These are phyloP conservation scores for Diadophis punctatus DNA, from an alignment of 2,113 vertebrate genomes.

Conservation along the genomic window DNA sequence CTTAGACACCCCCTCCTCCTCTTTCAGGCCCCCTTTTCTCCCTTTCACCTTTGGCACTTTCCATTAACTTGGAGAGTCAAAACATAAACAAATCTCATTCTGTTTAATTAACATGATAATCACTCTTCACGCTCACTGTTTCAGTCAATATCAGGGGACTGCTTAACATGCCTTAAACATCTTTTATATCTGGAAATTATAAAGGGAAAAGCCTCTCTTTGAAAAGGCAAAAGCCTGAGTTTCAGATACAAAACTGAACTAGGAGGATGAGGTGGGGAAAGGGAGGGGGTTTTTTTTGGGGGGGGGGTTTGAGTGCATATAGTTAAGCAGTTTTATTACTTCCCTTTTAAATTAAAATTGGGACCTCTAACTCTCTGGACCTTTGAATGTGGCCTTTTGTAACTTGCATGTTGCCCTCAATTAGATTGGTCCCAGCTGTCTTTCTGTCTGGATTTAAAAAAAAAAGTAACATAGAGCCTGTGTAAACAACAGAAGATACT, in stretches of 20 bases:
- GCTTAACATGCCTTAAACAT: not conserved
- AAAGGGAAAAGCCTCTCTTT: not conserved
- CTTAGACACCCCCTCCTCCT: not conserved
- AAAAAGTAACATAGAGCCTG: not conserved
- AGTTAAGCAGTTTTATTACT: not conserved
- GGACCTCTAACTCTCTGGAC: not conserved
- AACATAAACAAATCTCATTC: slow-evolving; percentile 15
- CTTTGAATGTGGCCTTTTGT: not conserved
- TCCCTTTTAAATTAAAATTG: slow-evolving; percentile 9
- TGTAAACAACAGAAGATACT: not conserved
- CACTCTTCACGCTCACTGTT: not conserved
- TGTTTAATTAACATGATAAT: not conserved
- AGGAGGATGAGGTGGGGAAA: not conserved
- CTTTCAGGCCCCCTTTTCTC: not conserved
- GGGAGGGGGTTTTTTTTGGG: not conserved
- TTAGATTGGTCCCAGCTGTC: not conserved
- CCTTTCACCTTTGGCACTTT: slow-evolving; percentile 10
- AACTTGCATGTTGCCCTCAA: not conserved
- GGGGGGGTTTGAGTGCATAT: not conserved
- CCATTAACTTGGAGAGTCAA: slow-evolving; percentile 2
- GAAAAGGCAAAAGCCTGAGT: not conserved
- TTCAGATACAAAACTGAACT: not conserved
- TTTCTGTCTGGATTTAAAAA: not conserved
- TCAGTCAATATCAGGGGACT: not conserved
- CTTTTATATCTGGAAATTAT: not conserved